Percentiles rank a stretch among this genome's conserved stretches.
phyloP scores from a whole-genome alignment of 2,113 vertebrate genomes.

The Megaleporinus macrocephalus region DNA sequence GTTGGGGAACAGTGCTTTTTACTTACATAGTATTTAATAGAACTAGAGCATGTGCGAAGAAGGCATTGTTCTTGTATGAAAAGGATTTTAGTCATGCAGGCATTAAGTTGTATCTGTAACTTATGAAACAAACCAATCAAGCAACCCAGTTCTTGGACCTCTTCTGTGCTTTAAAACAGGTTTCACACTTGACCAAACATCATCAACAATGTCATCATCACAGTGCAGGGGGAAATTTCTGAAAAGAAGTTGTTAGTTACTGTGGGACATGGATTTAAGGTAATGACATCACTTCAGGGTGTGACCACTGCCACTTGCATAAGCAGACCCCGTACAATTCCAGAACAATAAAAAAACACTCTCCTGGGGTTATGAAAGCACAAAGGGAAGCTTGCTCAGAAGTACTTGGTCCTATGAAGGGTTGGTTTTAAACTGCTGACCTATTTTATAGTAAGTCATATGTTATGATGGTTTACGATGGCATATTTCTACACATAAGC shows the following conservation, averaged over 20 bases:
- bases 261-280: not conserved
- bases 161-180: too few species aligned
- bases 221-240: not conserved
- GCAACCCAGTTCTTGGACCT: too few species aligned
- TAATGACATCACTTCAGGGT: not conserved
- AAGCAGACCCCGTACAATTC: not conserved
- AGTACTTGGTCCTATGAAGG: not conserved
- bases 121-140: too few species aligned
- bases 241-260: not conserved
- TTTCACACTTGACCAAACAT: too few species aligned
- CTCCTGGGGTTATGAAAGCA: slow-evolving; percentile 36
- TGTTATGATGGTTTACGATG: slow-evolving; percentile 8
- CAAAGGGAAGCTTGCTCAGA: not conserved
- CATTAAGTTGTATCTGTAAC: too few species aligned
- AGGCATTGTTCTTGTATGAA: too few species aligned
- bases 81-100: too few species aligned
- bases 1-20: too few species aligned
- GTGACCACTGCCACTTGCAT: not conserved
- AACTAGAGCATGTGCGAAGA: too few species aligned
- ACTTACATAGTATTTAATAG: too few species aligned
- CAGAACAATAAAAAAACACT: slow-evolving; percentile 20
- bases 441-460: slow-evolving; percentile 26
- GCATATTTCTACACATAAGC: slow-evolving; percentile 40
- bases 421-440: slow-evolving; percentile 10
- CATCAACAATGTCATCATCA: not conserved